These are phyloP conservation scores for Hartigia nigra DNA, from an alignment of 2,888 invertebrate species.

Conservation along the genomic window DNA sequence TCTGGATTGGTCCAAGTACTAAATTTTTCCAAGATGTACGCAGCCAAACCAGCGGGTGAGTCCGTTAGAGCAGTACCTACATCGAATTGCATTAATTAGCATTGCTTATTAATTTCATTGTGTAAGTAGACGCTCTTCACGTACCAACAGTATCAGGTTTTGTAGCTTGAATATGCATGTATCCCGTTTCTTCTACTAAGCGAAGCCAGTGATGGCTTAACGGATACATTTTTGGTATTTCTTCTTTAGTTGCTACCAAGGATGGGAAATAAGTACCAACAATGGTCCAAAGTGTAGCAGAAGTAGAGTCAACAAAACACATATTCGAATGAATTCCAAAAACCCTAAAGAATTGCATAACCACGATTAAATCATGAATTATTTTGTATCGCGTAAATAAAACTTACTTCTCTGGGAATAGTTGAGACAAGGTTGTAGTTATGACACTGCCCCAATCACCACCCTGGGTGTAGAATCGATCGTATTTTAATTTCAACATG, in stretches of 20 bases:
- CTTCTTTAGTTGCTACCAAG: constrained; percentile 69
- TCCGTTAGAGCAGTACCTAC: constrained; percentile 77
- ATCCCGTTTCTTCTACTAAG: constrained; percentile 68
- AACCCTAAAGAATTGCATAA: constrained; percentile 56
- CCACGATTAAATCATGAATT: not conserved
- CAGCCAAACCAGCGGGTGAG: constrained; percentile 87
- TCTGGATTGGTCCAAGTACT: constrained; percentile 76
- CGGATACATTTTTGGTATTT: constrained; percentile 69
- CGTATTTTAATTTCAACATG: constrained; percentile 70
- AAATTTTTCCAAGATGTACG: constrained; percentile 92
- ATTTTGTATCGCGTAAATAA: not conserved
- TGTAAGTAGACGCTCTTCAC: constrained; percentile 25
- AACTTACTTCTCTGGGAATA: constrained; percentile 66
- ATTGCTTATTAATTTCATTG: not conserved
- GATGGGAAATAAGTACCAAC: constrained; percentile 71
- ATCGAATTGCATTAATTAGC: not conserved
- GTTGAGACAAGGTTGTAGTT: constrained; percentile 63
- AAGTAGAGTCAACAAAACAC: constrained; percentile 62
- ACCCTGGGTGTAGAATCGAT: constrained; percentile 71
- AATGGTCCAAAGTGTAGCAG: constrained; percentile 55
- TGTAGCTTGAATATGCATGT: constrained; percentile 84
- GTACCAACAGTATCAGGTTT: constrained; percentile 90
- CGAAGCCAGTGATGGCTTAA: constrained; percentile 54
- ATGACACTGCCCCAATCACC: constrained; percentile 75
- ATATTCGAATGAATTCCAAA: constrained; percentile 76